These are phyloP conservation scores for Drosophila algonquin DNA, from an alignment of 2,888 invertebrate genomes.

Conservation along the genomic window DNA sequence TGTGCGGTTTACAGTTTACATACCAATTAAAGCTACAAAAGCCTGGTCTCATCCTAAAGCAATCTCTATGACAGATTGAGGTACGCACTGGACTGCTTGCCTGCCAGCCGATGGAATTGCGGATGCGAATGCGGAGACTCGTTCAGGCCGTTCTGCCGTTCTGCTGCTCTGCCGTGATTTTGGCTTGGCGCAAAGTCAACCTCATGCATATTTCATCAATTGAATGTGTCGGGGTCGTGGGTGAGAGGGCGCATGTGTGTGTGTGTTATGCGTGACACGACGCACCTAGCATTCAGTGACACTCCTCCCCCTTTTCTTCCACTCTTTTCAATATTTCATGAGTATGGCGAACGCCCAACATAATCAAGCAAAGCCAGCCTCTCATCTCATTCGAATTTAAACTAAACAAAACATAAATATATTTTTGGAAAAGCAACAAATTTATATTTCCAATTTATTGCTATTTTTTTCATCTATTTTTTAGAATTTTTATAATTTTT, in stretches of 20 bases:
- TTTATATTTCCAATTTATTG: too few relatives aligned
- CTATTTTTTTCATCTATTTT: too few relatives aligned
- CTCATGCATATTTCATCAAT: conserved; percentile 77
- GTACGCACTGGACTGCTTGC: too few relatives aligned
- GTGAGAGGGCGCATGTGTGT: conserved; percentile 10
- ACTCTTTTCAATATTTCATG: too few relatives aligned
- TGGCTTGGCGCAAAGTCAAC: conserved; percentile 73
- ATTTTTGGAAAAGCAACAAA: too few relatives aligned
- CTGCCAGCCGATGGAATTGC: not conserved
- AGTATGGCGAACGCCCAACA: too few relatives aligned
- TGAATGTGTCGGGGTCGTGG: conserved; percentile 34
- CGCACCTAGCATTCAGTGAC: conserved; percentile 3
- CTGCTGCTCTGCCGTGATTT: conserved; percentile 70
- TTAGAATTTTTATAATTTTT: too few relatives aligned
- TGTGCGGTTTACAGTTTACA: conserved; percentile 74
- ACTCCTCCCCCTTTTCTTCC: too few relatives aligned
- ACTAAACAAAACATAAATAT: too few relatives aligned
- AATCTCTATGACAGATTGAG: conserved; percentile 5
- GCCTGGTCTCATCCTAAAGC: conserved; percentile 66
- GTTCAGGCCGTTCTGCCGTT: conserved; percentile 30
- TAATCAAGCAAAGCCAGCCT: too few relatives aligned
- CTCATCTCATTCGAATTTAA: too few relatives aligned
- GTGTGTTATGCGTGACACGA: conserved; percentile 35
- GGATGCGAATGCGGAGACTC: conserved; percentile 11
- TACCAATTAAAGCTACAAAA: conserved; percentile 78